These are phyloP conservation scores for Ypsolopha sequella DNA, from an alignment of 2,888 invertebrate species.

Conservation along the genomic window DNA sequence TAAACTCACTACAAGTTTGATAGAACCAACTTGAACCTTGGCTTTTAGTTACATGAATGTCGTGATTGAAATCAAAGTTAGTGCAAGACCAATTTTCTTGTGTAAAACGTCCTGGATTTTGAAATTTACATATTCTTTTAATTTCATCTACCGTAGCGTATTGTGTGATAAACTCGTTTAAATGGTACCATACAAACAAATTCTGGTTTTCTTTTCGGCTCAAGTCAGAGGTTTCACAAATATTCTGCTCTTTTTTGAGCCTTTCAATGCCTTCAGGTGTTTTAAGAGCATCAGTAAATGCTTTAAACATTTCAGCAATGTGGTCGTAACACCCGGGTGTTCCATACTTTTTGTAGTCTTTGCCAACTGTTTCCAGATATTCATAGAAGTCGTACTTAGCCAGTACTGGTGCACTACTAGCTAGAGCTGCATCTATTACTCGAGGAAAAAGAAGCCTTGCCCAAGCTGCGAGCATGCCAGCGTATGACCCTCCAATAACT, in stretches of 20 bases:
- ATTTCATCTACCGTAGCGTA: conserved; percentile 35
- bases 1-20: conserved; percentile 84
- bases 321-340: conserved; percentile 28
- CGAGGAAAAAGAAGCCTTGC: conserved; percentile 50
- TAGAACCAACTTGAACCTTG: conserved; percentile 67
- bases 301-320: conserved; percentile 30
- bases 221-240: conserved; percentile 40
- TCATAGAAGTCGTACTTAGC: conserved; percentile 10
- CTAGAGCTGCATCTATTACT: conserved; percentile 46
- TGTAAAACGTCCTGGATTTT: conserved; percentile 13
- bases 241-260: conserved; percentile 41
- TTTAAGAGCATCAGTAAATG: conserved; percentile 31
- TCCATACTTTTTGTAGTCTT: conserved; percentile 22
- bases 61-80: conserved; percentile 14
- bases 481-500: conserved; percentile 52
- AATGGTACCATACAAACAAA: conserved; percentile 39
- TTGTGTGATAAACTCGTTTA: conserved; percentile 29
- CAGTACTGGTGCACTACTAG: conserved; percentile 48
- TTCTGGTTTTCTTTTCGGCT: conserved; percentile 33
- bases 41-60: conserved; percentile 22
- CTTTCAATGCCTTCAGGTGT: conserved; percentile 29
- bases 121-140: conserved; percentile 24
- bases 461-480: conserved; percentile 59
- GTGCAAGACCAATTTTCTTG: conserved; percentile 12
- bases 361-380: conserved; percentile 5